Conservation (phyloP, 2,888 invertebrate species). For the Troilus luridus region DNA sequence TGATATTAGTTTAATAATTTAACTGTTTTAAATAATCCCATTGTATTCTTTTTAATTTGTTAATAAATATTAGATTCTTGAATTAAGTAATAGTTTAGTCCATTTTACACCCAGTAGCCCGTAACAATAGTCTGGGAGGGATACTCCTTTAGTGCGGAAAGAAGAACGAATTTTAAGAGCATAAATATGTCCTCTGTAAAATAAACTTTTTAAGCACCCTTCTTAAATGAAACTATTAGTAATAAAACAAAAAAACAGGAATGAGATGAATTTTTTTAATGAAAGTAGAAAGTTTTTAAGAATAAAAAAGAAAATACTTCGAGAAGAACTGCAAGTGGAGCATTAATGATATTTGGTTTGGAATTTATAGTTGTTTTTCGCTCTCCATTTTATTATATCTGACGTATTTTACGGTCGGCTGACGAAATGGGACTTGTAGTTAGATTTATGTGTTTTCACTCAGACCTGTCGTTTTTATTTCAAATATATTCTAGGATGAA, state of each 20-base stretch:
- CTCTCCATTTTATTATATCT: conserved; percentile 22
- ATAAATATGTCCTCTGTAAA: background rate
- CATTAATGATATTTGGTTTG: conserved; percentile 18
- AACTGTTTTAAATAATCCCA: too few relatives aligned
- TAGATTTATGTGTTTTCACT: conserved; percentile 39
- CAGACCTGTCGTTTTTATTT: background rate
- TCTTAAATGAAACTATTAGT: background rate
- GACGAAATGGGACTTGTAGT: conserved; percentile 12
- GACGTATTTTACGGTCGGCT: background rate
- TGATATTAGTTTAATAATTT: too few relatives aligned
- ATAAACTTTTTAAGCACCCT: background rate
- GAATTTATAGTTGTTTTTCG: conserved; percentile 43
- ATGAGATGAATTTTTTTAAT: background rate
- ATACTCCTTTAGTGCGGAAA: background rate
- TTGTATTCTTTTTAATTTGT: too few relatives aligned
- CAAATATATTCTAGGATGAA: background rate
- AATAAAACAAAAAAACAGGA: background rate
- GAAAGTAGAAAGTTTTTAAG: background rate
- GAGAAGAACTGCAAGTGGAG: background rate
- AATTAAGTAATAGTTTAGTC: too few relatives aligned
- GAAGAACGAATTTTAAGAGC: conserved; percentile 4
- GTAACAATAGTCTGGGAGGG: too few relatives aligned
- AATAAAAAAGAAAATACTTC: conserved; percentile 25
- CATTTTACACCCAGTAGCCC: too few relatives aligned
- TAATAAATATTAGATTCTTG: too few relatives aligned